phyloP scores from a whole-genome alignment of 2,113 vertebrate species.

The Dunckerocampus dactyliophorus region DNA sequence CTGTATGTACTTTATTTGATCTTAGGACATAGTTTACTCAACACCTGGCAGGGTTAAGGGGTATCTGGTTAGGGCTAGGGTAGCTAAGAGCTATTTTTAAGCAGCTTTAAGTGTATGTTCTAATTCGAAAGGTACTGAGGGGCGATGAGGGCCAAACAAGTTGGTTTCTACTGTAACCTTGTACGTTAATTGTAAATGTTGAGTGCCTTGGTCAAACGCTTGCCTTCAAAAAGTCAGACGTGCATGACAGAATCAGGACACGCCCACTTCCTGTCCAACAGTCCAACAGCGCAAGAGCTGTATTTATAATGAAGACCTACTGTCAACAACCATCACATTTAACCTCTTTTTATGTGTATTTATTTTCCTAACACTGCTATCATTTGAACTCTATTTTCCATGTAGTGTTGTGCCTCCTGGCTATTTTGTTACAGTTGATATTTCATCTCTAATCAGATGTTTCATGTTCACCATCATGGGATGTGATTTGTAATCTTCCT shows the following conservation, averaged over 20 bases:
- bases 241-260: conserved; percentile 15
- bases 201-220: conserved; percentile 60
- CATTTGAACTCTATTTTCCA: conserved; percentile 27
- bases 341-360: conserved; percentile 22
- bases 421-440: conserved; percentile 26
- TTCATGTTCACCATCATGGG: conserved; percentile 40
- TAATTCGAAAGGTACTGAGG: no score
- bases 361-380: conserved; percentile 20
- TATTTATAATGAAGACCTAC: conserved; percentile 3
- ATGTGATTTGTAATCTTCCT: conserved; percentile 57
- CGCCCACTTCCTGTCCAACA: conserved; percentile 30
- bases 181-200: conserved; percentile 26
- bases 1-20: conserved; percentile 4
- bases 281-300: conserved; percentile 2
- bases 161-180: conserved; percentile 21
- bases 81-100: background rate
- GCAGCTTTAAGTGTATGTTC: no score
- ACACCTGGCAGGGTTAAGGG: background rate
- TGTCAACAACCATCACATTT: background rate
- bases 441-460: conserved; percentile 28
- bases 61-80: background rate
- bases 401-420: conserved; percentile 20
- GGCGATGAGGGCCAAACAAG: background rate
- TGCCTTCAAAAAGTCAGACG: conserved; percentile 23
- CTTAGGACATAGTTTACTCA: background rate